Percentiles rank a stretch among this genome's conserved stretches.
Evolutionary conservation across 1,140 invertebrate genomes (phyloP).

Genomic region (Camponotus pennsylvanicus): DNA sequence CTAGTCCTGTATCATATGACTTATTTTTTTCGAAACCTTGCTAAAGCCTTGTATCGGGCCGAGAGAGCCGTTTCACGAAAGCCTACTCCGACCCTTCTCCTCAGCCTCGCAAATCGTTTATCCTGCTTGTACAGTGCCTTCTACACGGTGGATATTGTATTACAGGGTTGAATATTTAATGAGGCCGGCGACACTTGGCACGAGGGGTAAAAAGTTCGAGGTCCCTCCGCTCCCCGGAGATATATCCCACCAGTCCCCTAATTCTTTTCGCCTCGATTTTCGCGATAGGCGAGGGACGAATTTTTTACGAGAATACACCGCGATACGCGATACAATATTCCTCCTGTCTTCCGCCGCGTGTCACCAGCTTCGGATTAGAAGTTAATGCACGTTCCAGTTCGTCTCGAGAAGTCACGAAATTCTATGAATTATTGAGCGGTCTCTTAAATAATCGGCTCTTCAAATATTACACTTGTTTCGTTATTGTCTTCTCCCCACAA

Average conservation of each 20-base stretch:
- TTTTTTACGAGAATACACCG: constrained; percentile 60
- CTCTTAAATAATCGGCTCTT: constrained; percentile 56
- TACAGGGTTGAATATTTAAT: constrained; percentile 86
- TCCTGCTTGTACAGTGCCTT: constrained; percentile 71
- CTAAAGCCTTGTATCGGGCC: constrained; percentile 25
- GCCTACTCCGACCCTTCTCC: constrained; percentile 33
- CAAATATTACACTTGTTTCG: constrained; percentile 63
- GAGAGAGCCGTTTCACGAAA: constrained; percentile 49
- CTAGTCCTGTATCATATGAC: constrained; percentile 20
- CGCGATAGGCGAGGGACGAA: constrained; percentile 65
- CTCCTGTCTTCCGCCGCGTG: constrained; percentile 64
- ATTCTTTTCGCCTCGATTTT: constrained; percentile 78
- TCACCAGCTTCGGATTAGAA: constrained; percentile 61
- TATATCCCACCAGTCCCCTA: constrained; percentile 69
- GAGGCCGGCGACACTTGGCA: constrained; percentile 80
- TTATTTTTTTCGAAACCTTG: constrained; percentile 48
- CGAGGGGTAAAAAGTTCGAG: constrained; percentile 76
- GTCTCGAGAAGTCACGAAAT: constrained; percentile 9
- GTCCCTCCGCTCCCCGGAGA: constrained; percentile 54
- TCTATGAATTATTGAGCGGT: constrained; percentile 67
- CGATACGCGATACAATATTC: constrained; percentile 65
- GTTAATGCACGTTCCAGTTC: constrained; percentile 44
- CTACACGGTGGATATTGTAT: constrained; percentile 84
- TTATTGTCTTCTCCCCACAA: constrained; percentile 8
- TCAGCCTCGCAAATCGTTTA: constrained; percentile 74